A percentile compares a stretch with the other conserved stretches of the same genome.
Evolutionary conservation across 2,797 vertebrate genomes (phyloP).

Genomic region (Pristis pectinata): DNA sequence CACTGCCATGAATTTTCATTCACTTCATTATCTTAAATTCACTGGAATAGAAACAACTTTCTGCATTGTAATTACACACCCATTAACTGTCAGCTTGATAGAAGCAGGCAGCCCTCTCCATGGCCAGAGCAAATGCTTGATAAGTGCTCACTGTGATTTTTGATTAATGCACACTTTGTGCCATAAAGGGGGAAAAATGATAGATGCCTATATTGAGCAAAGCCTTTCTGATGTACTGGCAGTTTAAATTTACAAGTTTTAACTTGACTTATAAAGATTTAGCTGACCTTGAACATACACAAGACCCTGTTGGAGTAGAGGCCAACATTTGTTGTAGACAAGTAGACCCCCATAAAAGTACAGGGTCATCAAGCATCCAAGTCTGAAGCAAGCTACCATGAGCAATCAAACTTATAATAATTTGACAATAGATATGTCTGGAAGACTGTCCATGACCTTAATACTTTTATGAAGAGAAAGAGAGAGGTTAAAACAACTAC

Average conservation of each 20-base stretch:
- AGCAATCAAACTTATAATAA: not conserved
- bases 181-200: constrained; percentile 48
- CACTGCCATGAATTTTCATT: constrained; percentile 76
- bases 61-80: constrained; percentile 70
- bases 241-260: constrained; percentile 69
- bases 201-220: constrained; percentile 23
- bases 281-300: constrained; percentile 54
- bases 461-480: constrained; percentile 11
- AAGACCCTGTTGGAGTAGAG: not conserved
- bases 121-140: constrained; percentile 57
- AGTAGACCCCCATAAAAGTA: not conserved
- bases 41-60: constrained; percentile 74
- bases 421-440: constrained; percentile 7
- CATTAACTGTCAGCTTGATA: constrained; percentile 68
- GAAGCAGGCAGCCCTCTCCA: constrained; percentile 67
- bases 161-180: constrained; percentile 64
- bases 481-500: not conserved
- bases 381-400: not conserved
- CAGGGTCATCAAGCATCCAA: constrained; percentile 9
- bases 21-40: constrained; percentile 71
- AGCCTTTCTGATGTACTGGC: constrained; percentile 41
- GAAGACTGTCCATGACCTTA: not conserved
- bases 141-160: constrained; percentile 77
- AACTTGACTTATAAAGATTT: constrained; percentile 65
- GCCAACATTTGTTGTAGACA: not conserved